Conservation (phyloP, 2,888 invertebrate species). For the Catocala fraxini region DNA sequence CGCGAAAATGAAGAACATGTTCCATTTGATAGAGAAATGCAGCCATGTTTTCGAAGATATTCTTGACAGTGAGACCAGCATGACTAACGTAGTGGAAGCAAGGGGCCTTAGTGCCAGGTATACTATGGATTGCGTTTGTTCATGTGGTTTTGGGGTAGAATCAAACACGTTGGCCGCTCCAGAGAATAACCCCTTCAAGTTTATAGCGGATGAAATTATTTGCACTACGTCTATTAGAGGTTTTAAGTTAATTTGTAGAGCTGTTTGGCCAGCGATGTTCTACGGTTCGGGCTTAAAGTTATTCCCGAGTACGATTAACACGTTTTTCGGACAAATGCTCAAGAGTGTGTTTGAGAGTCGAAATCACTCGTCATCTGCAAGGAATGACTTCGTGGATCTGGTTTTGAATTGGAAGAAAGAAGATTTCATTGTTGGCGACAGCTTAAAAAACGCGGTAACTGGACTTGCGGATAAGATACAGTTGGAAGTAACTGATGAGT, state of each 20-base stretch:
- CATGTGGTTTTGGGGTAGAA: slow-evolving; percentile 51
- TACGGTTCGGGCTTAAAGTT: slow-evolving; percentile 55
- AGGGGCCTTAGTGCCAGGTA: slow-evolving; percentile 53
- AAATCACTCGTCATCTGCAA: slow-evolving; percentile 47
- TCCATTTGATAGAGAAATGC: slow-evolving; percentile 61
- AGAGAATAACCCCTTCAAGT: slow-evolving; percentile 53
- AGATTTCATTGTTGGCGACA: slow-evolving; percentile 56
- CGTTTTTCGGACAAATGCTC: slow-evolving; percentile 60
- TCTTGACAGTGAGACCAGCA: slow-evolving; percentile 43
- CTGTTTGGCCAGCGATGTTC: slow-evolving; percentile 65
- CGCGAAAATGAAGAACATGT: slow-evolving; percentile 72
- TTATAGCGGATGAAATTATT: slow-evolving; percentile 56
- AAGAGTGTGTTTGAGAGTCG: slow-evolving; percentile 56
- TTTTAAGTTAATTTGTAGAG: slow-evolving; percentile 46
- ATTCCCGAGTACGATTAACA: slow-evolving; percentile 51
- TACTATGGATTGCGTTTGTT: slow-evolving; percentile 67
- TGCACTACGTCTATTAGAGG: slow-evolving; percentile 47
- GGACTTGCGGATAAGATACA: slow-evolving; percentile 46
- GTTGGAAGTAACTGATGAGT: slow-evolving; percentile 66
- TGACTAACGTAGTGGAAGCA: slow-evolving; percentile 42
- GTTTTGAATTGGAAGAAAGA: slow-evolving; percentile 60
- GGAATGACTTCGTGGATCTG: slow-evolving; percentile 68
- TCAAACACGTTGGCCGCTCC: slow-evolving; percentile 32
- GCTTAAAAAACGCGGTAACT: slow-evolving; percentile 51
- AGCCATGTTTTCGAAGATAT: slow-evolving; percentile 51